Base-by-base conservation (phyloP, 2,888 invertebrate genomes). In the Drosophila anomelani region DNA sequence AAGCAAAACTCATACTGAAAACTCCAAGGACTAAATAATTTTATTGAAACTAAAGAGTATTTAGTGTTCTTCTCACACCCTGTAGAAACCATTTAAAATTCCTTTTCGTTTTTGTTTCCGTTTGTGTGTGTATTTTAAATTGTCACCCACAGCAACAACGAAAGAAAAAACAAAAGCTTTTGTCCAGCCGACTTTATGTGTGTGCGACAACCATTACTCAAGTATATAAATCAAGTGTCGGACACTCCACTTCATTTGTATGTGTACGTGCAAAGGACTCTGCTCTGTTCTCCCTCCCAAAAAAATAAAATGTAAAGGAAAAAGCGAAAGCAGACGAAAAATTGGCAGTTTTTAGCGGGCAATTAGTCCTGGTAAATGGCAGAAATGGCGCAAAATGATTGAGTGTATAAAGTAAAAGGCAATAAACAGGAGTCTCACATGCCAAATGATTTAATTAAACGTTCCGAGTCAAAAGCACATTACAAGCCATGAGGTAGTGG, bases 221-320 rank as follows among this genome's bases (percentile, higher is more conserved):
- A 76, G 70, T 69, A 53, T 59, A 79, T 85, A 82, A 82, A 82
- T 82, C 87, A 81, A 82, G 70, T 57, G 76, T 51, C 74, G 51
- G 76, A 41, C 41, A 72, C 72, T 72, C 68, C 69, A 85, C 81
- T 79, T 77, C 66, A 82, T 81, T 77, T 82, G 59, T 66, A 76
- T 68, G 53, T 51, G 32, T 66, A 38, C 49, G 61, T 51, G 66
- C 44, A 26, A 57, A 54, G 43, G 55, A 67, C 64, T 56, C 53
- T 34, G 20, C 17, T 39, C 41, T 26, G 43, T 17, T 38, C 5
- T 47, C 12, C 13, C 4, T 39, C 26, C 12, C 53, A 32, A 44
- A 59, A 8, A 43, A 58, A 41, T 29, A 58, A 53, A 43, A 17
- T 36, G 57, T 26, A 39, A 29, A 17, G 47, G 5, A 29, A 49